Base-by-base conservation (phyloP, 2,888 invertebrate species). In the Acheta domesticus region DNA sequence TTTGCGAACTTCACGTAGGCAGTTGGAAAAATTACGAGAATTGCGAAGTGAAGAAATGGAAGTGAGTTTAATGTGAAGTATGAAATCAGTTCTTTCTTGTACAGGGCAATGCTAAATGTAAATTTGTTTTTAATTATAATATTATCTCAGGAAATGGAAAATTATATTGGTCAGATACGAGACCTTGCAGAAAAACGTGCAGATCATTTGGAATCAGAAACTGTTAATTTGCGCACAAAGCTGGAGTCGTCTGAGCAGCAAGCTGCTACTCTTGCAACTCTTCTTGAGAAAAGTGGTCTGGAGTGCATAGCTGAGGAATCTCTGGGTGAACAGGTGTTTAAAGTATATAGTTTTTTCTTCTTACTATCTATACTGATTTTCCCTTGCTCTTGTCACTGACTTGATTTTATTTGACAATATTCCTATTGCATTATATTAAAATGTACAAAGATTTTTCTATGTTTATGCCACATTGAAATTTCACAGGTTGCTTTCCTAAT, bases 401-500 rank as follows among this genome's bases (percentile, higher is more conserved):
- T 12, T 62, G 62, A 62, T 62, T 62, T 62, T 62, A n/a, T n/a
- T 62, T 62, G n/a, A 19, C n/a, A 62, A 62, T 62, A 19, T 36
- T 36, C 36, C 36, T 36, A 36, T 36, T 36, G 36, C 36, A 36
- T 36, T 36, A 8, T 36, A 36, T 36, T 36, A 8, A 36, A 36
- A 8, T 36, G 36, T 36, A 36, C 8, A 8, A 36, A 36, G 36
- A 36, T 36, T 5, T 36, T 5, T 36, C 36, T 36, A 36, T 36
- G 36, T 36, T 36, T 36, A 36, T 36, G 36, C 36, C 36, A 8
- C 36, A 36, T 8, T 36, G 36, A 36, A 36, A 36, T 36, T 36
- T 77, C 81, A 74, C 85, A 88, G 85, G 86, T 88, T 79, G 87
- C 88, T 8, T 87, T 86, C 83, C 84, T 88, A 20, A 85, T 88